Evolutionary conservation across 1,140 invertebrate genomes (phyloP).

Genomic region (Dendroctonus ponderosae): DNA sequence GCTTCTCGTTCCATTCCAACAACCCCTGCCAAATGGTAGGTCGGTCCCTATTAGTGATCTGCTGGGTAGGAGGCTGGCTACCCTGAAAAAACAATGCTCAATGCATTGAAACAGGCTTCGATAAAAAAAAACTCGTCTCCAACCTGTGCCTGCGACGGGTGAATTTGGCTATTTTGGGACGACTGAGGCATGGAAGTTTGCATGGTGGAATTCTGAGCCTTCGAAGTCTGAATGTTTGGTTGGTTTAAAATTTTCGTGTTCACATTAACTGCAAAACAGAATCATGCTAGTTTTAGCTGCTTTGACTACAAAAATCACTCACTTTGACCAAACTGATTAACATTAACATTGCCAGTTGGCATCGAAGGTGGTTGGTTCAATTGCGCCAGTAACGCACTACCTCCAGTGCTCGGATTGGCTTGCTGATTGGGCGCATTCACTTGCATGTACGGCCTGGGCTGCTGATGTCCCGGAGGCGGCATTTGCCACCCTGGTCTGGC

Average conservation of each 20-base stretch:
- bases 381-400: conserved; percentile 67
- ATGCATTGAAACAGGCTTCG: conserved; percentile 8
- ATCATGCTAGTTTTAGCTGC: no score
- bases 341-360: conserved; percentile 52
- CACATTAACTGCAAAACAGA: conserved; percentile 23
- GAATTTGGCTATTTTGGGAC: conserved; percentile 35
- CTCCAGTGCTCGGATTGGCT: conserved; percentile 47
- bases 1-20: conserved; percentile 91
- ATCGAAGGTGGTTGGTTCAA: conserved; percentile 63
- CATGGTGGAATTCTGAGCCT: conserved; percentile 26
- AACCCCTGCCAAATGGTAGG: conserved; percentile 82
- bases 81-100: conserved; percentile 21
- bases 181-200: conserved; percentile 35
- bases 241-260: conserved; percentile 33
- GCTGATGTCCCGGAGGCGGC: conserved; percentile 47
- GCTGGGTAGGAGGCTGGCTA: conserved; percentile 41
- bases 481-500: conserved; percentile 41
- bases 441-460: conserved; percentile 24
- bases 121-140: conserved; percentile 10
- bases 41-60: conserved; percentile 55
- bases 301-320: conserved; percentile 40
- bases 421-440: conserved; percentile 40
- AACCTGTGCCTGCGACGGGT: conserved; percentile 37
- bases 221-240: conserved; percentile 33
- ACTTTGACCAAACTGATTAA: conserved; percentile 55